These are phyloP conservation scores for Catostomus latipinnis DNA, from an alignment of 2,797 vertebrate species.

Conservation along the genomic window DNA sequence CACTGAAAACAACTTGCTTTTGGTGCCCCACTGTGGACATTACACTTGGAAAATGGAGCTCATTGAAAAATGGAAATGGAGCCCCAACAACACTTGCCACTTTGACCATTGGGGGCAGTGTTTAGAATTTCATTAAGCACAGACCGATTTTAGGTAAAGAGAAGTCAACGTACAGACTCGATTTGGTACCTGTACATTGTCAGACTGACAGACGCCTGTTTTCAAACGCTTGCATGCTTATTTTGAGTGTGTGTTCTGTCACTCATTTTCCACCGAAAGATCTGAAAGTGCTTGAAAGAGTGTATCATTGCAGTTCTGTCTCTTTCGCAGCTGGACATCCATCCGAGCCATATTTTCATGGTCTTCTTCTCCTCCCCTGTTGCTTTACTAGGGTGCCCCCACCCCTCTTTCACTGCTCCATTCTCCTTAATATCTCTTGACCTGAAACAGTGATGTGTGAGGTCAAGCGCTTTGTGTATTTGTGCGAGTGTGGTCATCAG, in stretches of 20 bases:
- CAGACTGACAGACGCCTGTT: conserved; percentile 43
- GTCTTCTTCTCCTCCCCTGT: conserved; percentile 18
- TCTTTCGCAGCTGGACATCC: conserved; percentile 35
- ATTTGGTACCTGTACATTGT: no score
- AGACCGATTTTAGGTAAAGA: no score
- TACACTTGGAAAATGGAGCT: no score
- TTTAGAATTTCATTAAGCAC: no score
- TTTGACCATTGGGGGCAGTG: no score
- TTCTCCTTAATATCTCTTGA: conserved; percentile 11
- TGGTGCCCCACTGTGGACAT: no score
- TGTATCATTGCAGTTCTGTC: conserved; percentile 29
- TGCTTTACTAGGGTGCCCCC: background rate
- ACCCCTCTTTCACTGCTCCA: background rate
- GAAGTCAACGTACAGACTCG: no score
- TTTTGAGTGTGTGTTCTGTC: no score
- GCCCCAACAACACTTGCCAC: no score
- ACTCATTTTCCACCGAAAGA: background rate
- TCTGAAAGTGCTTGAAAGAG: background rate
- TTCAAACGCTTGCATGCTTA: no score
- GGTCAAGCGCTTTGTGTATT: conserved; percentile 18
- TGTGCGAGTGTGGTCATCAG: conserved; percentile 37
- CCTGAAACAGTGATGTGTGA: conserved; percentile 1
- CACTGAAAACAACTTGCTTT: no score
- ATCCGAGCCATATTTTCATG: background rate
- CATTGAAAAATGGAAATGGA: no score